Evolutionary conservation across 2,888 invertebrate genomes (phyloP).

Genomic region (Pseudolycoriella hygida): DNA sequence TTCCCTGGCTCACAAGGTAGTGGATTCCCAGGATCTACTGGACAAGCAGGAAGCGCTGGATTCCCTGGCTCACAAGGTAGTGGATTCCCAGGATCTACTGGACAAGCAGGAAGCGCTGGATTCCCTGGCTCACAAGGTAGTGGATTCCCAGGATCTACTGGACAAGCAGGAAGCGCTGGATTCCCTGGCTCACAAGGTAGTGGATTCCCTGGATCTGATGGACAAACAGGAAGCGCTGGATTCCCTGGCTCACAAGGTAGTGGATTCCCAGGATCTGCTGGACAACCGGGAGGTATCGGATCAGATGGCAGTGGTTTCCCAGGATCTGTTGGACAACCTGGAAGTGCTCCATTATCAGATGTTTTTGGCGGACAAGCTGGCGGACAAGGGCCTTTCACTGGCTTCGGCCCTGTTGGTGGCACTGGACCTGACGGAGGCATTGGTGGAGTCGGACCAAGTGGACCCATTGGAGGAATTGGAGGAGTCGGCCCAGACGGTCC

Average conservation of each 20-base stretch:
- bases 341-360: neutral
- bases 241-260: neutral
- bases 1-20: no score
- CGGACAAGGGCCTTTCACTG: neutral
- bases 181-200: slow-evolving; percentile 7
- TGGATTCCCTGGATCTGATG: slow-evolving; percentile 11
- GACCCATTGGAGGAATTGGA: slow-evolving; percentile 14
- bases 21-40: slow-evolving; percentile 15
- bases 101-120: neutral
- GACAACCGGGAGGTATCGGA: neutral
- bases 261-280: neutral
- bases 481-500: slow-evolving; percentile 11
- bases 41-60: slow-evolving; percentile 5
- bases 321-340: neutral
- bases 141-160: no score
- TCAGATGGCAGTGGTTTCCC: slow-evolving; percentile 2
- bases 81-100: neutral
- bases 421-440: slow-evolving; percentile 15
- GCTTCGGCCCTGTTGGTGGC: slow-evolving; percentile 11
- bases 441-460: slow-evolving; percentile 14
- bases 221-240: slow-evolving; percentile 2
- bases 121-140: slow-evolving; percentile 13
- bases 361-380: slow-evolving; percentile 7
- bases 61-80: neutral
- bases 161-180: slow-evolving; percentile 7